Conservation (phyloP, 2,797 vertebrate species). For the Aphelocoma californica region DNA sequence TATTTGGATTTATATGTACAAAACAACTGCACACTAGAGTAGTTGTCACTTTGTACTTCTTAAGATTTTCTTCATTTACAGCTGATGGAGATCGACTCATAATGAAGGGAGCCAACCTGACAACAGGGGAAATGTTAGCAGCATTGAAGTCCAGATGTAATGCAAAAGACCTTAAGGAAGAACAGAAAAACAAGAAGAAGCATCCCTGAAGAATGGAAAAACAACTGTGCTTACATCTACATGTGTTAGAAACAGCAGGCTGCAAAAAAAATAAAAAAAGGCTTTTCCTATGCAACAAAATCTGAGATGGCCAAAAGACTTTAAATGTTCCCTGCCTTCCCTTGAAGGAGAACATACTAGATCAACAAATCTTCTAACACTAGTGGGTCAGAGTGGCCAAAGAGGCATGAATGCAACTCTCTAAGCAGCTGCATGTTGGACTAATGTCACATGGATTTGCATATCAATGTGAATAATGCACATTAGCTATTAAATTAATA, state of each 20-base stretch:
- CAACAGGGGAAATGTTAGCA: conserved; percentile 80
- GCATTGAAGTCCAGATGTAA: conserved; percentile 77
- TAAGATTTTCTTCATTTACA: conserved; percentile 39
- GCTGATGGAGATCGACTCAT: conserved; percentile 86
- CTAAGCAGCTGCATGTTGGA: background rate
- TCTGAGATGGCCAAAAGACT: background rate
- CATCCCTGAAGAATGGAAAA: conserved; percentile 2
- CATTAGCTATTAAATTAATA: conserved; percentile 12
- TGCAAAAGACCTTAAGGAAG: conserved; percentile 80
- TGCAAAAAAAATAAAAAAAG: background rate
- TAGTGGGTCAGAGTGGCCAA: background rate
- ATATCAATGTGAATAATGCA: background rate
- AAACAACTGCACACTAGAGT: background rate
- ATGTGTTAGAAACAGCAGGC: background rate
- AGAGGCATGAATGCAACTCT: background rate
- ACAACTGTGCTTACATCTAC: background rate
- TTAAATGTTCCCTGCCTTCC: background rate
- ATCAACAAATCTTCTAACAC: background rate
- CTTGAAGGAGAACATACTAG: background rate
- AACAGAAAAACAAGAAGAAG: conserved; percentile 75
- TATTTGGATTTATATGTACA: background rate
- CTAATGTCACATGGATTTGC: background rate
- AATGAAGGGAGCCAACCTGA: conserved; percentile 85
- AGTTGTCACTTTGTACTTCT: background rate
- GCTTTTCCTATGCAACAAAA: background rate